Conservation (phyloP, 2,888 invertebrate species). For the Sericinus montela region DNA sequence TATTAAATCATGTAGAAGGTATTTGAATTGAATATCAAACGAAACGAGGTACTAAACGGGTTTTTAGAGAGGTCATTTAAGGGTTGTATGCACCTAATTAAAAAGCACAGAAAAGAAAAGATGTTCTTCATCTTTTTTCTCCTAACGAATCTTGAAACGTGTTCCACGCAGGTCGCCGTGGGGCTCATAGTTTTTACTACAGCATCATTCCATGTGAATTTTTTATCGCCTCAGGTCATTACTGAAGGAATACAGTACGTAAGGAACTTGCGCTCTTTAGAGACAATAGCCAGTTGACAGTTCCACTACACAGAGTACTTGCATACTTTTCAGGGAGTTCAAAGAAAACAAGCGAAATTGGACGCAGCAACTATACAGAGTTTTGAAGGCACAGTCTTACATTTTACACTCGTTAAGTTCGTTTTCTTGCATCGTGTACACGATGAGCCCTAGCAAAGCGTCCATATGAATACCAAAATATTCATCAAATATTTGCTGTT, state of each 20-base stretch:
- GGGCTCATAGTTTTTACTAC: slow-evolving; percentile 4
- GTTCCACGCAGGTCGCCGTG: slow-evolving; percentile 8
- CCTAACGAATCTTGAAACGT: slow-evolving; percentile 8
- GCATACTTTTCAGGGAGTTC: slow-evolving; percentile 8
- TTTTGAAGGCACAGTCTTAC: slow-evolving; percentile 6
- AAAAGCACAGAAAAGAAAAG: background rate
- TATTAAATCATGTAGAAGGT: background rate
- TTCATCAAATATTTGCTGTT: slow-evolving; percentile 12
- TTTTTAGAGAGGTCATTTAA: no score
- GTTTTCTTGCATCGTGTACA: slow-evolving; percentile 8
- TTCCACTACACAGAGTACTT: slow-evolving; percentile 6
- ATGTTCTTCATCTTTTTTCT: slow-evolving; percentile 1
- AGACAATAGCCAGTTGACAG: slow-evolving; percentile 12
- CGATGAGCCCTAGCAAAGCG: slow-evolving; percentile 9
- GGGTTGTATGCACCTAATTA: background rate
- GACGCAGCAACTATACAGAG: background rate
- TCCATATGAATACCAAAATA: slow-evolving; percentile 11
- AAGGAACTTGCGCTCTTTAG: slow-evolving; percentile 14
- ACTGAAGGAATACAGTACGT: slow-evolving; percentile 6
- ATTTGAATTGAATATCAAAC: background rate
- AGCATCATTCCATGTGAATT: slow-evolving; percentile 14
- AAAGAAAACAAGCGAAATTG: slow-evolving; percentile 20
- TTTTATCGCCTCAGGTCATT: slow-evolving; percentile 18
- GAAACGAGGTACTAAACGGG: background rate
- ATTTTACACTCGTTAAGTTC: slow-evolving; percentile 17